Evolutionary conservation across 1,140 invertebrate species (phyloP).

Genomic region (Xylocopa sonorina): DNA sequence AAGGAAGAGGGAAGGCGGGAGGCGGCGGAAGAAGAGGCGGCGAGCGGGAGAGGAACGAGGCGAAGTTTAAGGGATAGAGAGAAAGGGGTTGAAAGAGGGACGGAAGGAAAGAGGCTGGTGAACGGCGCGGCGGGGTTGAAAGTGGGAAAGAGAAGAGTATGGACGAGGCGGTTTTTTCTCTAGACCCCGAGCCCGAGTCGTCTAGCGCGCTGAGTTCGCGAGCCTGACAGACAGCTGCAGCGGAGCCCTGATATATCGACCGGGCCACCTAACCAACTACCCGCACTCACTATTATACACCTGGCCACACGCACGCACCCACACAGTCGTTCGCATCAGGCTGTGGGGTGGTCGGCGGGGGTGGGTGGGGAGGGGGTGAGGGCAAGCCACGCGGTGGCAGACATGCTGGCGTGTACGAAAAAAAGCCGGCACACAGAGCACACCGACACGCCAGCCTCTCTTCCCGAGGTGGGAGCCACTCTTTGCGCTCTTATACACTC

Average conservation of each 20-base stretch:
- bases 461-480: conserved; percentile 54
- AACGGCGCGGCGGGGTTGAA: conserved; percentile 30
- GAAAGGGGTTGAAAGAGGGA: conserved; percentile 8
- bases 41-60: conserved; percentile 53
- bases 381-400: conserved; percentile 52
- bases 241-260: conserved; percentile 81
- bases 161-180: conserved; percentile 73
- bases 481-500: conserved; percentile 50
- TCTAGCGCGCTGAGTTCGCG: conserved; percentile 76
- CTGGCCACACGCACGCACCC: conserved; percentile 58
- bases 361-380: too few relatives aligned
- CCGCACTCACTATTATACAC: conserved; percentile 72
- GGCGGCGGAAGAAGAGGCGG: conserved; percentile 1
- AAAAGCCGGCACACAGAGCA: conserved; percentile 61
- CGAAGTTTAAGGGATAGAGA: conserved; percentile 39
- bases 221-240: conserved; percentile 80
- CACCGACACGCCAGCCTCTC: conserved; percentile 58
- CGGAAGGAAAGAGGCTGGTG: conserved; percentile 18
- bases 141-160: conserved; percentile 48
- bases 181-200: conserved; percentile 72
- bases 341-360: too few relatives aligned
- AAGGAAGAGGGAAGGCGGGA: neutral
- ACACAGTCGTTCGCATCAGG: too few relatives aligned
- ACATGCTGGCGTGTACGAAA: conserved; percentile 67
- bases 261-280: conserved; percentile 74